phyloP scores from a whole-genome alignment of 2,888 invertebrate genomes.

The Philereme transversata region DNA sequence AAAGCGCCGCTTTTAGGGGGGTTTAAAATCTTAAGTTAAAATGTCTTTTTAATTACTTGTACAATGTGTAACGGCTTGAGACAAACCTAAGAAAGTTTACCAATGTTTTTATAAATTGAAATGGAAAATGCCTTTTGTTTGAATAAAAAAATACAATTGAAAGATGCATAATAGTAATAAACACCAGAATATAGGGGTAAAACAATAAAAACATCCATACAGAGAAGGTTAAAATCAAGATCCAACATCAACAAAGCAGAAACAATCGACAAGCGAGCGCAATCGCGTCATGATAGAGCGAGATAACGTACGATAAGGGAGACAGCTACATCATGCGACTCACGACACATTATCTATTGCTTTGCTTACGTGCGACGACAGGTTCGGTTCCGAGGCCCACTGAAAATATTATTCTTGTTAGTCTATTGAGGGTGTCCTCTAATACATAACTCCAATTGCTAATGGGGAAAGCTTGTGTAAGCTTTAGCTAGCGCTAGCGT shows the following conservation, averaged over 20 bases:
- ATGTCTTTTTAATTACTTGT: too few relatives aligned
- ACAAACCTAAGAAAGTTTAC: too few relatives aligned
- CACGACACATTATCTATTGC: constrained; percentile 71
- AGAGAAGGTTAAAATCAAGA: constrained; percentile 1
- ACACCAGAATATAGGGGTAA: not conserved
- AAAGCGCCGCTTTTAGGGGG: too few relatives aligned
- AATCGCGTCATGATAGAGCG: constrained; percentile 55
- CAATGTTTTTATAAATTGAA: too few relatives aligned
- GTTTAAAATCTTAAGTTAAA: too few relatives aligned
- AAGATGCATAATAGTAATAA: too few relatives aligned
- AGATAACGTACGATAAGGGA: constrained; percentile 62
- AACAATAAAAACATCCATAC: not conserved
- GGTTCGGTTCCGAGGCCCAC: constrained; percentile 80
- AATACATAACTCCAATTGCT: constrained; percentile 13
- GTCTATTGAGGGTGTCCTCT: constrained; percentile 66
- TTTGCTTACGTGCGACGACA: constrained; percentile 80
- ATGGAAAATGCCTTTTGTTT: too few relatives aligned
- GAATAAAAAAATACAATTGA: too few relatives aligned
- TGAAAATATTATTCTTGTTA: constrained; percentile 79
- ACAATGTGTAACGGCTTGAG: too few relatives aligned
- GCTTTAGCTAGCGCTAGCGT: too few relatives aligned
- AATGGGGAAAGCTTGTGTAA: not conserved
- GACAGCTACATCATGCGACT: constrained; percentile 76
- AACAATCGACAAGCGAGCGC: constrained; percentile 37
- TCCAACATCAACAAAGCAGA: constrained; percentile 40